Conservation (phyloP, 2,797 vertebrate genomes). For the Tolypeutes matacus region DNA sequence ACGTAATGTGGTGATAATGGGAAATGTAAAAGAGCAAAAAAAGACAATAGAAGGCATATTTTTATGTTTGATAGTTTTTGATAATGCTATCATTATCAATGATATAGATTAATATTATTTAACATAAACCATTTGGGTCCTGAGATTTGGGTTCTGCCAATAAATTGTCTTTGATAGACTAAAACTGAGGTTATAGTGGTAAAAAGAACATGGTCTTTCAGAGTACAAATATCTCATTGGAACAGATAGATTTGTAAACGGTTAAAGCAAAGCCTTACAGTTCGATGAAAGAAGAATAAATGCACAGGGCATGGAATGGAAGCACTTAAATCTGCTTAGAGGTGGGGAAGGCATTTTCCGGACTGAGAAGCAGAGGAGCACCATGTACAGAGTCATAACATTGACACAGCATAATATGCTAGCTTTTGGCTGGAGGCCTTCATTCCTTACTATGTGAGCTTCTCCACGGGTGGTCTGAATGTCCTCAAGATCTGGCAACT, state of each 20-base stretch:
- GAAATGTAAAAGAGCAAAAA: not conserved
- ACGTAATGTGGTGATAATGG: not conserved
- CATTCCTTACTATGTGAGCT: not conserved
- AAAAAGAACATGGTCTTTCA: not conserved
- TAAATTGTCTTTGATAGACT: not conserved
- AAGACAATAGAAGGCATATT: not conserved
- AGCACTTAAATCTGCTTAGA: not conserved
- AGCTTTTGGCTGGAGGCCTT: not conserved
- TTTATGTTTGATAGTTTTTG: not conserved
- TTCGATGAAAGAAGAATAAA: not conserved
- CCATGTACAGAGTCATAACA: not conserved
- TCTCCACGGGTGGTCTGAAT: not conserved
- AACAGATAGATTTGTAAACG: not conserved
- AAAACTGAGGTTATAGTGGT: not conserved
- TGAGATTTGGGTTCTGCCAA: not conserved
- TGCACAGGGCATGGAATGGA: not conserved
- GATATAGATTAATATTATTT: too few relatives aligned
- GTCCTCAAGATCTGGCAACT: not conserved
- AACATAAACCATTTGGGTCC: too few relatives aligned
- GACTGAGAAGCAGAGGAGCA: not conserved
- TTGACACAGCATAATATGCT: not conserved
- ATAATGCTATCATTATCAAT: not conserved
- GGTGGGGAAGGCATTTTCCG: not conserved
- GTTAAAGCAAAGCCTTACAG: not conserved
- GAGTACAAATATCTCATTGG: not conserved